A percentile compares a stretch with the other conserved stretches of the same genome.
Conservation (phyloP, 2,797 vertebrate genomes). For the Tokudaia muenninki region DNA sequence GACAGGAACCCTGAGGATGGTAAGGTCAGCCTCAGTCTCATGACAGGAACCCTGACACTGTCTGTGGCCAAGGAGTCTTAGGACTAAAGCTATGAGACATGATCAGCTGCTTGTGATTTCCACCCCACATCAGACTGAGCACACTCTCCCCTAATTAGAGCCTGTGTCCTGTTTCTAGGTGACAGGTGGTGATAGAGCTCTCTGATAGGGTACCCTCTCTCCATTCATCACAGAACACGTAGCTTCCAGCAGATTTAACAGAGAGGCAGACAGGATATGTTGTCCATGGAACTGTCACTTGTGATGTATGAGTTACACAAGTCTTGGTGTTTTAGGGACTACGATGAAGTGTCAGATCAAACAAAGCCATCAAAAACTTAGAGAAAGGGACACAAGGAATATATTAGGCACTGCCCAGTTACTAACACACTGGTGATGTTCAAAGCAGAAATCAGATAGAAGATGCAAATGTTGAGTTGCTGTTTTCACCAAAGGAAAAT, state of each 20-base stretch:
- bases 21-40: background rate
- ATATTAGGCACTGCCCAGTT: conserved; percentile 21
- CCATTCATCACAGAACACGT: conserved; percentile 67
- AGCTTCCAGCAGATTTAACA: conserved; percentile 74
- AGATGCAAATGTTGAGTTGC: background rate
- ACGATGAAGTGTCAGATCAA: conserved; percentile 70
- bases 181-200: conserved; percentile 46
- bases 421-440: background rate
- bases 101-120: conserved; percentile 51
- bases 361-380: conserved; percentile 70
- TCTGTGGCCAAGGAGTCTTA: background rate
- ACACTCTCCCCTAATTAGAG: conserved; percentile 66
- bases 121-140: conserved; percentile 23
- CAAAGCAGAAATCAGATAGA: background rate
- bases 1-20: no score
- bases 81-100: background rate
- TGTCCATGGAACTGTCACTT: conserved; percentile 67
- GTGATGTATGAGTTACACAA: conserved; percentile 74
- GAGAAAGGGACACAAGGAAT: conserved; percentile 60
- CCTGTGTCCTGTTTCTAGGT: conserved; percentile 41
- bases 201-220: conserved; percentile 49
- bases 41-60: background rate
- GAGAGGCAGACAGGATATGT: conserved; percentile 67
- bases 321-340: conserved; percentile 65
- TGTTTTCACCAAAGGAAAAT: conserved; percentile 23